Evolutionary conservation across 2,113 vertebrate genomes (phyloP).

Genomic region (Cyanistes caeruleus): DNA sequence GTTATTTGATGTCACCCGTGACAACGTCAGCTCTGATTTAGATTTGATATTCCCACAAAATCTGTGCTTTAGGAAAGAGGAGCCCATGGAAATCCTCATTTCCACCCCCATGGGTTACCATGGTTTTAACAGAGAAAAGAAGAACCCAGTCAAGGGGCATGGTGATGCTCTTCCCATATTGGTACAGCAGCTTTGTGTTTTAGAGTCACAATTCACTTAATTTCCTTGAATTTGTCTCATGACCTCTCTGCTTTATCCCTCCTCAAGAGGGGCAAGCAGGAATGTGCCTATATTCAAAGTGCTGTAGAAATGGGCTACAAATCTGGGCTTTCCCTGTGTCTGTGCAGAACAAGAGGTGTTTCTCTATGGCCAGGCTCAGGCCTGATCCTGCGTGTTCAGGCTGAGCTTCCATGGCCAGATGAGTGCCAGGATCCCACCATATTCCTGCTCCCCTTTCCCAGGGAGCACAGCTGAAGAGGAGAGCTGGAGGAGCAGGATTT

Average conservation of each 20-base stretch:
- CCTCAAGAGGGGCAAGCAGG: rapidly evolving
- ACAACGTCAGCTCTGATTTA: not conserved
- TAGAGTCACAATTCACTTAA: not conserved
- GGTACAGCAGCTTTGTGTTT: not conserved
- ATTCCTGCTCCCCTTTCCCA: not conserved
- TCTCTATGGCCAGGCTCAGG: not conserved
- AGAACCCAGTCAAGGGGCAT: not conserved
- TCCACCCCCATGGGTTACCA: not conserved
- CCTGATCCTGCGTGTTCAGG: not conserved
- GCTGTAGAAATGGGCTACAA: not conserved
- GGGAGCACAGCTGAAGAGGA: not conserved
- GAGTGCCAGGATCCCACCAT: not conserved
- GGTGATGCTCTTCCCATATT: not conserved
- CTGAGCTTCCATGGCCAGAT: not conserved
- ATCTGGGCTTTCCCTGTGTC: not conserved
- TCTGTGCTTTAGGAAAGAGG: not conserved
- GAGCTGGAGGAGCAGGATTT: not conserved
- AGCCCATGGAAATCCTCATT: not conserved
- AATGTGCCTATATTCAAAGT: rapidly evolving
- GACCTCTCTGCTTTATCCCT: not conserved
- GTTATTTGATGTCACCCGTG: not conserved
- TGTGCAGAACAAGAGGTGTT: not conserved
- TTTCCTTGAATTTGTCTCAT: not conserved
- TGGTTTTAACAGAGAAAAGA: not conserved
- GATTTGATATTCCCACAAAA: not conserved